phyloP scores from a whole-genome alignment of 2,888 invertebrate species.

The Synergus laeviventris region DNA sequence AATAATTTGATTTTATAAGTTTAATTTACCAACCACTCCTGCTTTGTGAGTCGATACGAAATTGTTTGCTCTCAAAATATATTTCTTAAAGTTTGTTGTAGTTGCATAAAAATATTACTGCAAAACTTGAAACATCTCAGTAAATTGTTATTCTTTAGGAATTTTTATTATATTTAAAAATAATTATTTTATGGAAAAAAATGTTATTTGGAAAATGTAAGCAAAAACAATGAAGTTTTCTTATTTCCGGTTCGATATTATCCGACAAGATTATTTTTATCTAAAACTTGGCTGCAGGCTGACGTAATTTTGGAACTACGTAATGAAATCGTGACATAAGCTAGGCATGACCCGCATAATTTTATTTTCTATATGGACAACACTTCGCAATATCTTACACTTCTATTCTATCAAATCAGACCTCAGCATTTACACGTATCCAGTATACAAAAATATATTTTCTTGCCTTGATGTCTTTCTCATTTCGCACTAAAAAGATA shows the following conservation, averaged over 20 bases:
- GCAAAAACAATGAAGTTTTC: neutral
- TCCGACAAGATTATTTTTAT: neutral
- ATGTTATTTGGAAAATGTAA: neutral
- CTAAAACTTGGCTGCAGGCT: slow-evolving; percentile 22
- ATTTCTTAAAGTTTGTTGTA: neutral
- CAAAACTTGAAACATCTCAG: neutral
- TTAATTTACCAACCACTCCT: too few relatives aligned
- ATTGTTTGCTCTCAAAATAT: too few relatives aligned
- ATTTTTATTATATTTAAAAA: neutral
- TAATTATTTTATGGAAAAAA: neutral
- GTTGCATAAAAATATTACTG: neutral
- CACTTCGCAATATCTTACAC: neutral
- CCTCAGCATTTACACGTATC: too few relatives aligned
- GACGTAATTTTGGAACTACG: slow-evolving; percentile 47
- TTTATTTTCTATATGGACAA: slow-evolving; percentile 34
- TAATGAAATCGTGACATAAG: slow-evolving; percentile 46
- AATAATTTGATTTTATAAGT: too few relatives aligned
- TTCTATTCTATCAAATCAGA: neutral
- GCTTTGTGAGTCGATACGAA: too few relatives aligned
- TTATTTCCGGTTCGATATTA: neutral
- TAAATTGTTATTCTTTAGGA: neutral
- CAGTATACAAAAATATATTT: neutral
- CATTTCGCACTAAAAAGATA: slow-evolving; percentile 17
- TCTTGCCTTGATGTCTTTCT: neutral
- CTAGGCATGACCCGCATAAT: slow-evolving; percentile 38